Evolutionary conservation across 2,888 invertebrate species (phyloP).

Genomic region (Octodonta nipae): DNA sequence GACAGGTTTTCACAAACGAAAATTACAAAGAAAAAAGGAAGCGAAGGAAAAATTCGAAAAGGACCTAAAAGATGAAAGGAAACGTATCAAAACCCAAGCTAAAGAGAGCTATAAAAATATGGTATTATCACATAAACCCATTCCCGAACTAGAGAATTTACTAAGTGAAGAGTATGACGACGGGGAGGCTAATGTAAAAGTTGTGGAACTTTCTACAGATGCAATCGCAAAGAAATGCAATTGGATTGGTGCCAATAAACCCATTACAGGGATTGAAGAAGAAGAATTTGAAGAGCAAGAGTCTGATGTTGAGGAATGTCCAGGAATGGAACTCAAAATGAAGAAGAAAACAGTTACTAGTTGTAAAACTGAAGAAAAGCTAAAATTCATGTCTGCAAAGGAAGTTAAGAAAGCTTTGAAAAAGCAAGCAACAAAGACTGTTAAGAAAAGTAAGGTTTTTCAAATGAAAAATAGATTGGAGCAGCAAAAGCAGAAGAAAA

Average conservation of each 20-base stretch:
- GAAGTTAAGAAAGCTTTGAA: constrained; percentile 58
- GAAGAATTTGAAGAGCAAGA: constrained; percentile 22
- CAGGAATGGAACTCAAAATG: constrained; percentile 37
- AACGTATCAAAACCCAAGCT: constrained; percentile 61
- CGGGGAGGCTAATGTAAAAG: constrained; percentile 64
- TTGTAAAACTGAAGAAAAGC: constrained; percentile 25
- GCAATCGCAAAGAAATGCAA: constrained; percentile 56
- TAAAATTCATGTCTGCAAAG: constrained; percentile 43
- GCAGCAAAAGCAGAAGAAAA: constrained; percentile 54
- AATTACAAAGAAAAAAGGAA: constrained; percentile 59
- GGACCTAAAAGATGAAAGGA: constrained; percentile 61
- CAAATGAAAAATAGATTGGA: constrained; percentile 62
- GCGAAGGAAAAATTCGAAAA: constrained; percentile 59
- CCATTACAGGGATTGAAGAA: constrained; percentile 27
- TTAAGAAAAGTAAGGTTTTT: constrained; percentile 65
- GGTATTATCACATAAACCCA: constrained; percentile 55
- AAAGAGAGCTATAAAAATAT: constrained; percentile 59
- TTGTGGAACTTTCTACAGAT: constrained; percentile 58
- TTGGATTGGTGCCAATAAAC: constrained; percentile 59
- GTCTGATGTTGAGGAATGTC: constrained; percentile 25
- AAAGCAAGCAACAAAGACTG: constrained; percentile 55
- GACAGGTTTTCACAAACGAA: constrained; percentile 69
- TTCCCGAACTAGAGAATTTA: constrained; percentile 56
- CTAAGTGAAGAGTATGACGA: constrained; percentile 60
- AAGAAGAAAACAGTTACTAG: constrained; percentile 8